phyloP scores from a whole-genome alignment of 2,888 invertebrate genomes.

The Andrena praecox region DNA sequence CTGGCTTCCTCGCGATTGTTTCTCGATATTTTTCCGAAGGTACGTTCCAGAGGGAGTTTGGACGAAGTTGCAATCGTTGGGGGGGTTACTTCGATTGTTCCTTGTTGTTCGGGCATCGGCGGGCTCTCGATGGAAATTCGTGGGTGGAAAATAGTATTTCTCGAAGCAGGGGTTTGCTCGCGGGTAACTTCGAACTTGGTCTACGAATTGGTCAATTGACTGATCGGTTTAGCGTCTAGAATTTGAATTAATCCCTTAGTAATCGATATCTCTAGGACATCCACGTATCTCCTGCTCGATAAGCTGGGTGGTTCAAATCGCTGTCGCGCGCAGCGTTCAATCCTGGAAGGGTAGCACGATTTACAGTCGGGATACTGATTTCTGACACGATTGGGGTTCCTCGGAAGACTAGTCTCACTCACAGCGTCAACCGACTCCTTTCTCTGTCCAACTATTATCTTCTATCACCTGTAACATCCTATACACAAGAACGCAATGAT shows the following conservation, averaged over 20 bases:
- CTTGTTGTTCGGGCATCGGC: constrained; percentile 13
- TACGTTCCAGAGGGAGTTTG: constrained; percentile 11
- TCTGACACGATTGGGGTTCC: too few species aligned
- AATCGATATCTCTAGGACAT: neutral
- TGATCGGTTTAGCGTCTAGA: neutral
- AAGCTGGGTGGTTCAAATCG: neutral
- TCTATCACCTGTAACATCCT: too few species aligned
- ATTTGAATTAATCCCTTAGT: neutral
- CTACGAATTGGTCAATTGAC: neutral
- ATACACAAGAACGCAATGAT: too few species aligned
- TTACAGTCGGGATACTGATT: too few species aligned
- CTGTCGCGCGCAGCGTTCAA: too few species aligned
- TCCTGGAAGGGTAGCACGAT: neutral
- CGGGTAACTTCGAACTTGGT: neutral
- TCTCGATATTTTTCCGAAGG: constrained; percentile 6
- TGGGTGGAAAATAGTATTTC: neutral
- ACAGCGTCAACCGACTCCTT: too few species aligned
- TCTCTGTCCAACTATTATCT: too few species aligned
- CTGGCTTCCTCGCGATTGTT: constrained; percentile 4
- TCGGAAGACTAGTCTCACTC: too few species aligned
- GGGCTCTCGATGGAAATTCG: neutral
- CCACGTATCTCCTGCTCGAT: neutral
- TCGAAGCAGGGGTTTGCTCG: neutral
- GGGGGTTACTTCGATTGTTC: neutral
- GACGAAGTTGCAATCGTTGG: neutral